Evolutionary conservation across 2,113 vertebrate species (phyloP), one percentile per base, ranked within the genome.

Genomic region (Ophthalmotilapia sp.): DNA sequence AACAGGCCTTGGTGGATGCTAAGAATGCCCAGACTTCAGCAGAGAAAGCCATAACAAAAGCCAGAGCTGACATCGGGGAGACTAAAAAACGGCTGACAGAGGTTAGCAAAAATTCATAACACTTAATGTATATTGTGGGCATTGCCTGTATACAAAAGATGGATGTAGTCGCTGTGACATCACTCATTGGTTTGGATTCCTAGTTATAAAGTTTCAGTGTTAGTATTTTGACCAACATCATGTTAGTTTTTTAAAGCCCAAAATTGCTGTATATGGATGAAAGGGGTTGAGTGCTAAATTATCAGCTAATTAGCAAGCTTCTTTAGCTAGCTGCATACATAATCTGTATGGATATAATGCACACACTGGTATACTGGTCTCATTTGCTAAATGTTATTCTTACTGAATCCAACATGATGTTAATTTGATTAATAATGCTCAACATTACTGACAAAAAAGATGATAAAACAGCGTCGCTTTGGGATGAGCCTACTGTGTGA

Each of bases 21-120:
- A 96, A 68, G 88, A 94, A 54, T 36, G 97, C 98, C 0, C 99
- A 99, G 93, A 94, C 92, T 5, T 96, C 95, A 65, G 98, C 98
- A 0, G 97, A 98, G 88, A 97, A 96, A 83, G 97, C 98, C 6
- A 97, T 99, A 81, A 95, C 81, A 2, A 96, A 79, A 49, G 98
- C 98, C 26, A 92, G 91, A 0, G 80, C 88, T 17, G 97, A 99
- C 91, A 98, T 98, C 38, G 93, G 93, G 36, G 95, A 97, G 80
- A 98, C 97, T 0, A 95, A 98, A 79, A 89, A 91, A n/a, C 95
- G 96, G 3, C 94, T 99, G 2, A 87, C 93, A 68, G 93, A 97
- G 96, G 96, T 97, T 56, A 83, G 7, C 19, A 8, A 47, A 31
- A 15, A 7, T 58, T 15, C 7, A 38, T 21, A 79, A 53, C 23